Evolutionary conservation across 2,888 invertebrate species (phyloP), one percentile per base, ranked within the genome.

Genomic region (Drosophila imparisetae): DNA sequence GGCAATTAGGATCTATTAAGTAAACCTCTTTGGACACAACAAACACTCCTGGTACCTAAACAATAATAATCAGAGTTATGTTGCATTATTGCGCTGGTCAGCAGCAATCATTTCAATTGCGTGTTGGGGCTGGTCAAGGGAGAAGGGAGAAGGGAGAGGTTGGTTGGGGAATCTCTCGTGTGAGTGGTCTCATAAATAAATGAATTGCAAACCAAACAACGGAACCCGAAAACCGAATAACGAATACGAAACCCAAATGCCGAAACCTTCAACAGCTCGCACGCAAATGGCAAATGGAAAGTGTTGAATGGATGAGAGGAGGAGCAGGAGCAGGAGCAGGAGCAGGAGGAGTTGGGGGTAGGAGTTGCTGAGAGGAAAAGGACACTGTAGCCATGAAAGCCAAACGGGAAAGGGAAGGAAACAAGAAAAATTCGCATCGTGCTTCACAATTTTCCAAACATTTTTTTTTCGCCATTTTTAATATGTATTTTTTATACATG

Each of bases 101-200:
- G 34, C 53, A 30, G 32, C 50, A 38, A 30, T 40, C 27, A 32
- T 32, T n/a, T n/a, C 18, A 52, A 15, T 55, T 40, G 53, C 65
- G 58, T 72, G 71, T 21, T 21, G 21, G 18, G 21, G 5, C n/a
- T 13, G 10, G n/a, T 10, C 6, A 3, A 11, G 27, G 10, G 8
- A 15, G 30, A 2, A 2, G 13, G 32, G 27, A 3, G n/a, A 1
- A 4, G 27, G 15, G 24, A 15, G 45, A 27, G n/a, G 21, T 38
- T 8, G 29, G 45, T 27, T n/a, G 1, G 42, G 24, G 40, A 2
- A 11, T 53, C 18, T 34, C 21, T 53, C 49, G 61, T 74, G 40
- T 72, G 53, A 45, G 57, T 58, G 57, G 57, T 36, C 42, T 59
- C 63, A 81, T 78, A 66, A 81, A 78, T 81, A 78, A 81, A 66